Evolutionary conservation across 37 sponge, comb jelly and placozoan genomes (phyloP).

Genomic region (Spongilla lacustris): DNA sequence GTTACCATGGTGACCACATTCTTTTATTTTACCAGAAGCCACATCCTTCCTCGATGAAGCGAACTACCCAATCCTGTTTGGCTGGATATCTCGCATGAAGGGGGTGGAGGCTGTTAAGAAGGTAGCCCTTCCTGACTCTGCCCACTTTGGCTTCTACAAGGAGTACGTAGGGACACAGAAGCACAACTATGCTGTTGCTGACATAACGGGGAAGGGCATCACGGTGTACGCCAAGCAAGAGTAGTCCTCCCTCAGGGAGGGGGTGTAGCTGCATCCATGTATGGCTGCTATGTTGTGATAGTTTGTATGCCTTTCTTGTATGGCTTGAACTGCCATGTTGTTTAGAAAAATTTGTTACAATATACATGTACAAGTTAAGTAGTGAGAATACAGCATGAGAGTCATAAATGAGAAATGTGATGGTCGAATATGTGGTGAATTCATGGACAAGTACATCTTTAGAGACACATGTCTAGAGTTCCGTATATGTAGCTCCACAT

Average conservation of each 20-base stretch:
- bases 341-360: too few species aligned
- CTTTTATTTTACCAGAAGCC: conserved; percentile 10
- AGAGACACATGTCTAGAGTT: too few species aligned
- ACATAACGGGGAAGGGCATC: conserved; percentile 29
- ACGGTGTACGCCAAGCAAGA: conserved; percentile 53
- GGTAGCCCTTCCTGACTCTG: conserved; percentile 29
- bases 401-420: too few species aligned
- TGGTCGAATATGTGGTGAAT: too few species aligned
- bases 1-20: neutral
- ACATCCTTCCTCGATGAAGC: conserved; percentile 18
- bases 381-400: too few species aligned
- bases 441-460: too few species aligned
- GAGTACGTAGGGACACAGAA: neutral
- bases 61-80: conserved; percentile 41
- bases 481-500: too few species aligned
- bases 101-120: conserved; percentile 61
- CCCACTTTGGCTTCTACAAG: conserved; percentile 44
- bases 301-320: too few species aligned
- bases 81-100: conserved; percentile 55
- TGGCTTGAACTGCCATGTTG: too few species aligned
- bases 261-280: too few species aligned
- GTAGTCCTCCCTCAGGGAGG: neutral
- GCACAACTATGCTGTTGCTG: conserved; percentile 39
- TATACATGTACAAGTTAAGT: too few species aligned
- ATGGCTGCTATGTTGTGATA: too few species aligned